Percentiles rank a stretch among this genome's conserved stretches.
Conservation (phyloP, 2,797 vertebrate species). For the Hydrolagus colliei region DNA sequence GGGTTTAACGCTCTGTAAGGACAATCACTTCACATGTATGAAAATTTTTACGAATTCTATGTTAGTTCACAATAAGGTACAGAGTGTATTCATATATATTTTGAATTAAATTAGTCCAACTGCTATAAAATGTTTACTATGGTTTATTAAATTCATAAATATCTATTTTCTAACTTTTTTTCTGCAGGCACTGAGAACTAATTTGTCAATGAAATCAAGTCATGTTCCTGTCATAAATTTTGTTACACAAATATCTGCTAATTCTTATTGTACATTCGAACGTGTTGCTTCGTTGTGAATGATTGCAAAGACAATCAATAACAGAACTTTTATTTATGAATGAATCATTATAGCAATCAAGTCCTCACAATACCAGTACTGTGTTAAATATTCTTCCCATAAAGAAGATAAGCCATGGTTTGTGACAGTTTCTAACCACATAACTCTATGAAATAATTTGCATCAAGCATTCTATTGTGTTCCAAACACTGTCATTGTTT, state of each 20-base stretch:
- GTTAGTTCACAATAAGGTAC: neutral
- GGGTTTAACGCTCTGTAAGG: neutral
- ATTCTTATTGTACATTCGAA: constrained; percentile 25
- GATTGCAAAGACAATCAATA: constrained; percentile 25
- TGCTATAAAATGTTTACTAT: neutral
- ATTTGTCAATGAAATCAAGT: constrained; percentile 20
- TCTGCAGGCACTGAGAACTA: neutral
- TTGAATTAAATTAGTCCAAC: neutral
- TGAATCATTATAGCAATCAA: neutral
- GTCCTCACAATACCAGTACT: too few relatives aligned
- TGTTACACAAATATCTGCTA: constrained; percentile 4
- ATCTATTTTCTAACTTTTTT: neutral
- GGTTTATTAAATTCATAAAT: neutral
- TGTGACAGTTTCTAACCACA: neutral
- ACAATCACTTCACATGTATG: neutral
- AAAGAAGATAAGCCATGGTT: constrained; percentile 1
- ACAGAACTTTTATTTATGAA: constrained; percentile 13
- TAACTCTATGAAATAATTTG: neutral
- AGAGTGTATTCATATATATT: neutral
- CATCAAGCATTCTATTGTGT: constrained; percentile 21
- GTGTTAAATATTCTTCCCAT: neutral
- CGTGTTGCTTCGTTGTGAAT: constrained; percentile 14
- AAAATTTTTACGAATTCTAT: neutral
- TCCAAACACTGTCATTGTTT: neutral
- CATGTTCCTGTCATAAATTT: constrained; percentile 5